A percentile compares a stretch with the other conserved stretches of the same genome.
phyloP scores from a whole-genome alignment of 35 echinoderm and acorn worm genomes.

The Lytechinus variegatus region DNA sequence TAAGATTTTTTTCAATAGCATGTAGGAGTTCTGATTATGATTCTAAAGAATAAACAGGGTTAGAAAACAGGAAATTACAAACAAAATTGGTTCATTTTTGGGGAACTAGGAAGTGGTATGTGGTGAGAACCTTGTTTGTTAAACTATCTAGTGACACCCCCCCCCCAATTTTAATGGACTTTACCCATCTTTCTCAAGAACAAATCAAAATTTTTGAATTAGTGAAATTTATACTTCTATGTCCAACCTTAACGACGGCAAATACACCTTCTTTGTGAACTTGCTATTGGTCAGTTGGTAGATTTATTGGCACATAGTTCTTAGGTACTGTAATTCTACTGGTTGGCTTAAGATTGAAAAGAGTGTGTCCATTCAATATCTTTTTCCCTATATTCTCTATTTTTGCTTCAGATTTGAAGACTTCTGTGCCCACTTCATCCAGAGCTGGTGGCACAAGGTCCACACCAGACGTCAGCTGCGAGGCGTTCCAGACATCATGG shows the following conservation, averaged over 20 bases:
- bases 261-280: not conserved
- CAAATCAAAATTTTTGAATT: not conserved
- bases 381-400: not conserved
- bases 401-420: slow-evolving; percentile 81
- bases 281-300: too few relatives aligned
- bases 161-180: too few relatives aligned
- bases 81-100: too few relatives aligned
- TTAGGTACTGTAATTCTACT: too few relatives aligned
- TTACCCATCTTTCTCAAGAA: not conserved
- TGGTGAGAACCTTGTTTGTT: too few relatives aligned
- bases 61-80: too few relatives aligned
- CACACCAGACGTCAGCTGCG: slow-evolving; percentile 1
- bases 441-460: slow-evolving; percentile 90
- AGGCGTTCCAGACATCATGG: not conserved
- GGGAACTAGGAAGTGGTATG: too few relatives aligned
- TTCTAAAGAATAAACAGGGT: too few relatives aligned
- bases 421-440: slow-evolving; percentile 93
- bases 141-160: too few relatives aligned
- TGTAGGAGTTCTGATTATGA: too few relatives aligned
- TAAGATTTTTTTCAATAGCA: too few relatives aligned
- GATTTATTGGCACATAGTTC: not conserved
- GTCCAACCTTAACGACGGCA: not conserved
- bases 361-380: not conserved
- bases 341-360: not conserved
- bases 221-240: not conserved